A percentile compares a stretch with the other conserved stretches of the same genome.
Conservation (phyloP, 2,888 invertebrate species). For the Sesia bembeciformis region DNA sequence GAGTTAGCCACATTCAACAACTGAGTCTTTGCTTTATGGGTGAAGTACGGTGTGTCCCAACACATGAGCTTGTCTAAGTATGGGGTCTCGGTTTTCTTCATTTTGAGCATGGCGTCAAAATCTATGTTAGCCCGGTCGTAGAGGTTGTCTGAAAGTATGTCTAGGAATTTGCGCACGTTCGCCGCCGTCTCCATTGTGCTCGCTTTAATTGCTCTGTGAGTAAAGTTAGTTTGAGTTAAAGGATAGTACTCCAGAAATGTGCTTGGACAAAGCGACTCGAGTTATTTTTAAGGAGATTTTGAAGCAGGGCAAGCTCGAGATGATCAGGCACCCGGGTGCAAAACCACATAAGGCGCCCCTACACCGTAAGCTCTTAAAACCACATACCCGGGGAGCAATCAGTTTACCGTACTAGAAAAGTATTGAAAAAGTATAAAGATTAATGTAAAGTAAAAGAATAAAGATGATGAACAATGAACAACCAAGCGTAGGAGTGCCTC, state of each 20-base stretch:
- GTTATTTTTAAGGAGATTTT: not conserved
- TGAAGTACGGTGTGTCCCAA: constrained; percentile 94
- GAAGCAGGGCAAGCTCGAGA: not conserved
- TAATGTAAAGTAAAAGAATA: too few species aligned
- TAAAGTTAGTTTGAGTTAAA: too few species aligned
- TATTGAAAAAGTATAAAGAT: too few species aligned
- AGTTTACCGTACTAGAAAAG: too few species aligned
- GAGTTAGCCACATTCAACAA: constrained; percentile 80
- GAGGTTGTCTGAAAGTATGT: constrained; percentile 81
- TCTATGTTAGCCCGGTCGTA: constrained; percentile 81
- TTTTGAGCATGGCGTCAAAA: constrained; percentile 81
- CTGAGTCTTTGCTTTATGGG: constrained; percentile 81
- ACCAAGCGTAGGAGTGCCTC: too few species aligned
- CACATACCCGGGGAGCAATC: too few species aligned
- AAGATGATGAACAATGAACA: too few species aligned
- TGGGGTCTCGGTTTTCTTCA: constrained; percentile 75
- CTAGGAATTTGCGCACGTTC: constrained; percentile 86
- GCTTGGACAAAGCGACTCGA: too few species aligned
- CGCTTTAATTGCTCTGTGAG: constrained; percentile 84
- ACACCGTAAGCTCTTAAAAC: too few species aligned
- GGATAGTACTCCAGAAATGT: too few species aligned
- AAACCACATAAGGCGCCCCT: too few species aligned
- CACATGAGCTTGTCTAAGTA: constrained; percentile 59
- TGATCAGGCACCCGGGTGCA: too few species aligned
- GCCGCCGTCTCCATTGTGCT: constrained; percentile 89